Base-by-base conservation (phyloP, 1,140 invertebrate species). In the Olivierus martensii region DNA sequence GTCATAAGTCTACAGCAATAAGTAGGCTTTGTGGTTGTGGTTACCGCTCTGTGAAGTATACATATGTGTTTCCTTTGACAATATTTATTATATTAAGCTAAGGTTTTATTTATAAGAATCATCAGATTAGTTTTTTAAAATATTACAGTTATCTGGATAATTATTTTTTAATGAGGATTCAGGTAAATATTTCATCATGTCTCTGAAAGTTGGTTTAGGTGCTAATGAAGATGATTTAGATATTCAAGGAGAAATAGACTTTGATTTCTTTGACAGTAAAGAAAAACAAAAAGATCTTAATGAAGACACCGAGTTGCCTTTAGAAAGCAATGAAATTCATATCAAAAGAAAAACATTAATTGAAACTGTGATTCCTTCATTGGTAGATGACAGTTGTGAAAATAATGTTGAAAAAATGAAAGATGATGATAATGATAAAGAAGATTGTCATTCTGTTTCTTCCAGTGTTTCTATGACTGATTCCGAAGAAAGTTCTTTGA, bases 161-260 rank as follows among this genome's bases (percentile, higher is more conserved):
- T 28, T 28, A 28, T 28, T 28, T 28, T 28, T n/a, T n/a, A n/a
- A n/a, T n/a, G n/a, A n/a, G n/a, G 28, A 28, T 28, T 9, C 1
- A 6, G 9, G 9, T 28, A 2, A 28, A 28, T 28, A 28, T 9
- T 28, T 28, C 28, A 28, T 0, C 28, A 56, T 56, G 55, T 56
- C 50, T 52, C 19, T 56, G n/a, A 38, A 49, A 14, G 55, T 56
- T 6, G 55, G 55, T 18, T 41, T 56, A 42, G 47, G 55, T 34
- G 55, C 50, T 19, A 52, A 44, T 41, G 50, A 56, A 42, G 55
- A 37, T 28, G 55, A 56, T 52, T 36, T 56, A 15, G 55, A 56
- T 45, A 49, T 56, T 39, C 50, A 52, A 35, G 55, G 55, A 34
- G 55, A 56, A 52, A 56, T 56, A 21, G 55, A 56, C 21, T 56